These are phyloP conservation scores for Atrichornis clamosus DNA, from an alignment of 2,113 vertebrate species.

Conservation along the genomic window DNA sequence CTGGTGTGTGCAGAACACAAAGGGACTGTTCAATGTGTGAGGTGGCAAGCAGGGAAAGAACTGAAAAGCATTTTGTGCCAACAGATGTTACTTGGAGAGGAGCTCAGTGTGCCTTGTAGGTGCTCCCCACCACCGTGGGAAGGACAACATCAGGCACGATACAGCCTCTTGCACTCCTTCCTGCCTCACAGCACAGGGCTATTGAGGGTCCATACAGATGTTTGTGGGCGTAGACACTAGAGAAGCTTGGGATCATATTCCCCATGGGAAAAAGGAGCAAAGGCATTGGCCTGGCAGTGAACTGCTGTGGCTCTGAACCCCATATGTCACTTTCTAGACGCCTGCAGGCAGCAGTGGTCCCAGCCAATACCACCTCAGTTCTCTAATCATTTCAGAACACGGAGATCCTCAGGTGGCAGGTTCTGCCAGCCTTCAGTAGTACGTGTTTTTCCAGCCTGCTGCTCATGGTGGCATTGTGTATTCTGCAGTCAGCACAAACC, in stretches of 20 bases:
- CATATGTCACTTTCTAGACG: fast-evolving
- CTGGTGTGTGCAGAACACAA: neutral
- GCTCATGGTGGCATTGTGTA: neutral
- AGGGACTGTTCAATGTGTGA: neutral
- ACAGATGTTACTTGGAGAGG: neutral
- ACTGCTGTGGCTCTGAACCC: neutral
- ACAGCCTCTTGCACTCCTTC: neutral
- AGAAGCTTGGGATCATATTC: fast-evolving
- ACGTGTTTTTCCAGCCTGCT: neutral
- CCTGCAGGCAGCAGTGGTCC: neutral
- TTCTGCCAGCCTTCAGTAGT: neutral
- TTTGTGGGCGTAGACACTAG: fast-evolving
- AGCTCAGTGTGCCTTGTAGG: neutral
- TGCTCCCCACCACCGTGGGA: neutral
- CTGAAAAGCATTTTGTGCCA: neutral
- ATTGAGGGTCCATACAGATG: fast-evolving
- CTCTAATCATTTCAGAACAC: neutral
- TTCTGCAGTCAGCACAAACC: neutral
- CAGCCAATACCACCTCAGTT: neutral
- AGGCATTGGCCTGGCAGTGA: neutral
- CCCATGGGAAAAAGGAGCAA: neutral
- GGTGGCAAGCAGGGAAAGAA: neutral
- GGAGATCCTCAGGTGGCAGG: neutral
- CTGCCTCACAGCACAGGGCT: neutral
- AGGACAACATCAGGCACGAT: neutral